Evolutionary conservation across 2,113 vertebrate species (phyloP), one percentile per base, ranked within the genome.

Genomic region (Dunckerocampus dactyliophorus): DNA sequence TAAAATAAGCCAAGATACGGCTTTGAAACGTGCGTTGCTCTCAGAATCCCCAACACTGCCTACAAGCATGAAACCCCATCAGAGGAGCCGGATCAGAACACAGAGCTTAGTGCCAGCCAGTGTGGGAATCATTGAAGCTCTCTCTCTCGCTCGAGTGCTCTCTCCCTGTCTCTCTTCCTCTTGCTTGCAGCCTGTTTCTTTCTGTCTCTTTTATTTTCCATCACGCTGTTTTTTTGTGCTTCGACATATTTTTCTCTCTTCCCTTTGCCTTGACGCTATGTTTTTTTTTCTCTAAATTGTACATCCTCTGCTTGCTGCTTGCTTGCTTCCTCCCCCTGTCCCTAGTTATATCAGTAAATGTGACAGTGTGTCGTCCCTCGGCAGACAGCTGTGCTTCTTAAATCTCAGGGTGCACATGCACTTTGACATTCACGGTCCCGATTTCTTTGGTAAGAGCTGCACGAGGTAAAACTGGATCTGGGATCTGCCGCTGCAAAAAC

Each of bases 311-410:
- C 67, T 66, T 63, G 49, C 48, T 59, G 24, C 24, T 28, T 62
- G 59, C 64, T 68, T 39, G 0, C 66, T 71, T 11, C 13, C 72
- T 68, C 55, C 47, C 64, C 31, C 65, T 47, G 60, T 81, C 67
- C 60, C 76, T 50, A 62, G 67, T 80, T 71, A 75, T 58, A 65
- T 64, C 65, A 52, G 67, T 69, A 72, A 70, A 78, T 81, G 77
- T 84, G 84, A 88, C 63, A 79, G 84, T 84, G 84, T 92, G 89
- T 91, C 90, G 88, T 54, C 83, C 88, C 87, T 68, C 63, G 17
- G 80, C 72, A 87, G 90, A 92, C 94, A 95, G 95, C 92, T 95
- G 94, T 88, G 89, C 74, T 68, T 77, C 81, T 79, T 90, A 92
- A 91, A 93, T 90, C 89, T 87, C 42, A 56, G 65, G 42, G 16